Percentiles rank a stretch among this genome's conserved stretches.
Evolutionary conservation across 2,888 invertebrate genomes (phyloP).

Genomic region (Meteorus colon): DNA sequence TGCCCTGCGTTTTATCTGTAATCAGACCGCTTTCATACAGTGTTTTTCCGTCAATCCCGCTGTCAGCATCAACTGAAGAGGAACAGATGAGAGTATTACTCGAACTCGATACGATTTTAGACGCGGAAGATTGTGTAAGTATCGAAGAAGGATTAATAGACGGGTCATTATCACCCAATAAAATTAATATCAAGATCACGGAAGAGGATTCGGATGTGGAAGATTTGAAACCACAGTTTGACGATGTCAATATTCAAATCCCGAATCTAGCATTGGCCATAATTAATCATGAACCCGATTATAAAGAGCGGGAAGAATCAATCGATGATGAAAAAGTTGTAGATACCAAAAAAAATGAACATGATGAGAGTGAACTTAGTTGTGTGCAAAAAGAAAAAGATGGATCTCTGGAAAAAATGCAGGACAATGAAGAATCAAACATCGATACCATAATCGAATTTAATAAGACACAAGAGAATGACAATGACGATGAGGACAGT

Average conservation of each 20-base stretch:
- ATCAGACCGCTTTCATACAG: constrained; percentile 43
- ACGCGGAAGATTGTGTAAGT: constrained; percentile 66
- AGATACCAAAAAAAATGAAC: constrained; percentile 20
- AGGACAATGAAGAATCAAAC: constrained; percentile 39
- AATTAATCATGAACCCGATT: constrained; percentile 20
- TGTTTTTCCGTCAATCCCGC: constrained; percentile 42
- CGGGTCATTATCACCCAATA: constrained; percentile 35
- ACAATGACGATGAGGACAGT: constrained; percentile 69
- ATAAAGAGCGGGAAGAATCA: constrained; percentile 8
- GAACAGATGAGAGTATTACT: constrained; percentile 68
- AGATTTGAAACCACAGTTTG: constrained; percentile 10
- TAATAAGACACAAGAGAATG: constrained; percentile 45
- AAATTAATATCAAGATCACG: constrained; percentile 29
- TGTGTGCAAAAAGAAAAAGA: constrained; percentile 11
- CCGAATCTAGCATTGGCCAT: background rate
- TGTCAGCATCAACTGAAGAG: constrained; percentile 61
- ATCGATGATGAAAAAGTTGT: constrained; percentile 6
- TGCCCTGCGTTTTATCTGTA: constrained; percentile 49
- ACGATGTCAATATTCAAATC: background rate
- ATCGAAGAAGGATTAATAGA: constrained; percentile 55
- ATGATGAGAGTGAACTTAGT: background rate
- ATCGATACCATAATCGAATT: constrained; percentile 27
- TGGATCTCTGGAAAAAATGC: background rate
- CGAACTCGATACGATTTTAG: constrained; percentile 68
- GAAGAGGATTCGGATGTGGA: constrained; percentile 33